Percentiles rank a stretch among this genome's conserved stretches.
These are phyloP conservation scores for Tetramorium parvispinum DNA, from an alignment of 1,140 invertebrate species.

Conservation along the genomic window DNA sequence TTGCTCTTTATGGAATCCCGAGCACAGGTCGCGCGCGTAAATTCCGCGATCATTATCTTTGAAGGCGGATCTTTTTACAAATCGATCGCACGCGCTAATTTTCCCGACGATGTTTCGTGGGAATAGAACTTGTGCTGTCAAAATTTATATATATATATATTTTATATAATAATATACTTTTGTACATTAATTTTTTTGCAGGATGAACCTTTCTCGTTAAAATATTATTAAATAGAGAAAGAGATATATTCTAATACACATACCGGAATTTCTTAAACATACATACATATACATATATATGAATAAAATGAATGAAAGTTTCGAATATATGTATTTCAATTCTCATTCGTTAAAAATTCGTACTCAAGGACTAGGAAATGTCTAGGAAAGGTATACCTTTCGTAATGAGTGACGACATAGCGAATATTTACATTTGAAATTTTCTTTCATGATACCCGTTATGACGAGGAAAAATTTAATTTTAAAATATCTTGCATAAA, in stretches of 20 bases:
- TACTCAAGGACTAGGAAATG: not conserved
- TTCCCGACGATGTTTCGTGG: not conserved
- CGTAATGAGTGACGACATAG: not conserved
- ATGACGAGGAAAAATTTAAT: not conserved
- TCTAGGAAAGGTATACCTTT: not conserved
- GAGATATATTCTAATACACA: not conserved
- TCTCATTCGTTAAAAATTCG: not conserved
- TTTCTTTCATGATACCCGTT: not conserved
- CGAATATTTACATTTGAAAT: constrained; percentile 18
- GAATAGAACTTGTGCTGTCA: not conserved
- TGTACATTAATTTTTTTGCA: not conserved
- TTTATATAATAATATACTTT: not conserved
- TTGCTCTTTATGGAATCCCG: constrained; percentile 67
- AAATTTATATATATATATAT: not conserved
- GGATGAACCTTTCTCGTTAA: not conserved
- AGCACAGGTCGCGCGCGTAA: constrained; percentile 40
- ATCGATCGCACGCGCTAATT: constrained; percentile 17
- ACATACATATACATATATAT: not conserved
- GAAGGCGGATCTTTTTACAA: constrained; percentile 18
- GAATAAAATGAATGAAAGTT: not conserved
- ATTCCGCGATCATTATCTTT: constrained; percentile 62
- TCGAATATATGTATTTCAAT: not conserved
- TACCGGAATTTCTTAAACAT: not conserved
- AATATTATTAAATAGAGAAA: not conserved
- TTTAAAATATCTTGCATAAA: constrained; percentile 20